Evolutionary conservation across 2,113 vertebrate species (phyloP), one percentile per base, ranked within the genome.

Genomic region (Hypomesus transpacificus): DNA sequence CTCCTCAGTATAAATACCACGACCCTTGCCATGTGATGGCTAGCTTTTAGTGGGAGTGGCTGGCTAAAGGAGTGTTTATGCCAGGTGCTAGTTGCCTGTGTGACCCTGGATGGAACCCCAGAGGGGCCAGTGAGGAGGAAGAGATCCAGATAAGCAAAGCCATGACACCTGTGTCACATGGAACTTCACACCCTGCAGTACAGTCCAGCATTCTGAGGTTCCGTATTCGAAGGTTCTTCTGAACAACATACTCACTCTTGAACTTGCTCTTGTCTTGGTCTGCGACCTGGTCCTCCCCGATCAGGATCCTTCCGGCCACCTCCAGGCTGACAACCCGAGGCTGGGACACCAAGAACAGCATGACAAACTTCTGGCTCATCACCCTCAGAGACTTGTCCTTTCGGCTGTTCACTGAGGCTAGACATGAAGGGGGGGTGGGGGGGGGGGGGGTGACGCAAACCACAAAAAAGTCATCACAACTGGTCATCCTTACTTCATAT

Each of bases 291-390:
- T 98, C 95, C 82, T 98, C 96, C 56, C 95, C 96, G 62, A 96
- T 98, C 80, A 99, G 89, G 82, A 98, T 96, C 91, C 95, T 97
- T 60, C 97, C 97, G 51, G 97, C 97, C 18, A 95, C 83, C 68
- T 98, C 97, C 68, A 99, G 90, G 82, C 94, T 98, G 61, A 99
- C 95, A 78, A 95, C 91, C 6, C 93, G 94, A 64, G 96, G 94
- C 21, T 84, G 88, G 0, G 95, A 96, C 64, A 98, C 96, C 80
- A 98, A 91, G 85, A 99, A 98, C 28, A 99, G 89, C 97, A 98
- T 99, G 80, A 99, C 95, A 79, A 99, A 99, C 87, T 98, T 97
- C 90, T 99, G 96, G 85, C 96, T 98, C 96, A 99, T 96, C 77
- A 98, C 96, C 71, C 96, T 87, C 81, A 99, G 87, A 69, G 97